These are phyloP conservation scores for Drosophila ironensis DNA, from an alignment of 1,140 invertebrate genomes.

Conservation along the genomic window DNA sequence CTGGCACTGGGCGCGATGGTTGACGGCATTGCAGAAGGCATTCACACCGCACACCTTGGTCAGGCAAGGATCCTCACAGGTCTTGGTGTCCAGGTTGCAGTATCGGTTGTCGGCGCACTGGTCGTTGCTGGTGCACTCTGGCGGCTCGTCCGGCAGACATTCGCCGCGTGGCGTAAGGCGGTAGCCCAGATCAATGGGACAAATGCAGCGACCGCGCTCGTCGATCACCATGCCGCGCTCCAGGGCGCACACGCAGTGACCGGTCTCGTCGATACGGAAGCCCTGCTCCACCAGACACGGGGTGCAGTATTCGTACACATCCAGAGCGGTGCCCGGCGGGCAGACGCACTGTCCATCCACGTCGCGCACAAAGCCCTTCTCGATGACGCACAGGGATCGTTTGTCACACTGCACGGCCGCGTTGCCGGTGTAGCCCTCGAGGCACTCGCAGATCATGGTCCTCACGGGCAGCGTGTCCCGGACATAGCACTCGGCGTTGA, in stretches of 20 bases:
- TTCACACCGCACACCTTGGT: conserved; percentile 88
- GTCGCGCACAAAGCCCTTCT: conserved; percentile 88
- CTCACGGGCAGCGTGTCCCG: conserved; percentile 91
- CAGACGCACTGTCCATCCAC: conserved; percentile 89
- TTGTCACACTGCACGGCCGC: conserved; percentile 89
- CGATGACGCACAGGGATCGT: conserved; percentile 86
- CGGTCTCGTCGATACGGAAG: conserved; percentile 88
- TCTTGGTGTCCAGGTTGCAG: conserved; percentile 87
- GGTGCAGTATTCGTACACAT: conserved; percentile 89
- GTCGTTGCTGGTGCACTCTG: conserved; percentile 87
- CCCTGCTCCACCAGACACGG: conserved; percentile 88
- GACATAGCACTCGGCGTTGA: conserved; percentile 90
- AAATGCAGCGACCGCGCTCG: conserved; percentile 90
- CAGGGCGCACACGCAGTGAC: conserved; percentile 90
- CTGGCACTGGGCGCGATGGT: conserved; percentile 90
- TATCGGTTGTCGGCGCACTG: conserved; percentile 90
- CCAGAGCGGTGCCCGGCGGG: conserved; percentile 88
- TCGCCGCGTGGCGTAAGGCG: conserved; percentile 85
- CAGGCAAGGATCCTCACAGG: conserved; percentile 90
- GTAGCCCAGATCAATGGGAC: conserved; percentile 88
- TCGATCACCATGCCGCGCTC: conserved; percentile 89
- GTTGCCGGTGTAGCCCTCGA: conserved; percentile 92
- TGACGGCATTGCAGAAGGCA: conserved; percentile 90
- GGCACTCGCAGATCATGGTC: conserved; percentile 94
- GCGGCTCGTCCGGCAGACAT: conserved; percentile 84